These are phyloP conservation scores for Miltochrista miniata DNA, from an alignment of 2,888 invertebrate genomes.

Conservation along the genomic window DNA sequence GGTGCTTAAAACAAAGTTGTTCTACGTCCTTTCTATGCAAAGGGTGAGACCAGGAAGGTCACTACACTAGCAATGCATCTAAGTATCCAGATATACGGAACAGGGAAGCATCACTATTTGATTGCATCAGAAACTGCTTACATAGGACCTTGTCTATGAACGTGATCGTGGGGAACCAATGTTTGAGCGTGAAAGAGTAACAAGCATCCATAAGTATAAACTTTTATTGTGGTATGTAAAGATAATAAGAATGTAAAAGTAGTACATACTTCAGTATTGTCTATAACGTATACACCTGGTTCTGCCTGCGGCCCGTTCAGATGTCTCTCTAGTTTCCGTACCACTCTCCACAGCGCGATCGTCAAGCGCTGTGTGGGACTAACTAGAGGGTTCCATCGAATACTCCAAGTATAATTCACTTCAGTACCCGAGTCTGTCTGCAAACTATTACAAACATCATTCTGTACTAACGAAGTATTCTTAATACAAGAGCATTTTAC, in stretches of 20 bases:
- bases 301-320: conserved; percentile 53
- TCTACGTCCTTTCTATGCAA: too few species aligned
- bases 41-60: too few species aligned
- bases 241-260: not conserved
- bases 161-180: too few species aligned
- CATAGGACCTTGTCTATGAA: too few species aligned
- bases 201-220: not conserved
- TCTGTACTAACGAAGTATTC: too few species aligned
- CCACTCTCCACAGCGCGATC: conserved; percentile 52
- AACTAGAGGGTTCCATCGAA: conserved; percentile 50
- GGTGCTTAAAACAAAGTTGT: too few species aligned
- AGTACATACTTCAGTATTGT: conserved; percentile 49
- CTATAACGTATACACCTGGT: conserved; percentile 53
- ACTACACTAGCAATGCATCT: too few species aligned
- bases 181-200: too few species aligned
- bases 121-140: too few species aligned
- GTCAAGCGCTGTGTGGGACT: conserved; percentile 53
- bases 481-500: too few species aligned
- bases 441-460: conserved; percentile 29
- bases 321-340: conserved; percentile 49
- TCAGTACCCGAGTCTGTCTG: conserved; percentile 33
- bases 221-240: not conserved
- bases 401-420: conserved; percentile 45
- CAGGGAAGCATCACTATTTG: too few species aligned
- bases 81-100: too few species aligned